Base-by-base conservation (phyloP, 2,797 vertebrate genomes). In the Selene dorsalis region DNA sequence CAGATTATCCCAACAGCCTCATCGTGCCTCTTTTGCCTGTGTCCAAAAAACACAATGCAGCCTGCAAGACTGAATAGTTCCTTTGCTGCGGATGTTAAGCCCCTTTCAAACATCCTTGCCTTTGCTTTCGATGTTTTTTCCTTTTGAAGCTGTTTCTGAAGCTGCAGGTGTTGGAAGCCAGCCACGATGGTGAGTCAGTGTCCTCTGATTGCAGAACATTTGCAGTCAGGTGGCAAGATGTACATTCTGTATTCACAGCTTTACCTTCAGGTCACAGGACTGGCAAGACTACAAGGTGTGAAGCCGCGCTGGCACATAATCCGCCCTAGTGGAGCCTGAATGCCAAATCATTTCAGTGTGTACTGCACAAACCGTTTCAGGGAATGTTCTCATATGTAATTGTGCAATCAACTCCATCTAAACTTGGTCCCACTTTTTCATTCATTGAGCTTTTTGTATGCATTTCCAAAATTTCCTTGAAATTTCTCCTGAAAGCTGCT, bases 151-250 rank as follows among this genome's bases (percentile, higher is more conserved):
- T 12, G 59, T 2, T 56, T 74, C 67, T 84, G 71, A 78, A 43
- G 73, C 77, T 74, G 80, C 77, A 90, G 91, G 85, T 80, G 75
- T 72, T 84, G 69, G 76, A 86, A n/a, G 39, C 68, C 70, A 39
- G 72, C 84, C 69, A 10, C 1, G 10, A 57, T 10, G 6, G 69
- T 2, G 68, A 69, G 66, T 75, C 80, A 58, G 61, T 16, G 59
- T 82, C 71, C 69, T 66, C 75, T 64, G 84, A 88, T 79, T 70
- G 76, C 77, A 76, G 71, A 89, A 72, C 65, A 79, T 80, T 71
- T 67, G 60, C 86, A 76, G 83, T 65, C 79, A 75, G 43, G 82
- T 66, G 78, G 72, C 53, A 48, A 77, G 68, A 77, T 73, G 76
- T 63, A 69, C 64, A 70, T 79, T 88, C 35, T 59, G 77, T 75